Evolutionary conservation across 2,113 vertebrate genomes (phyloP), one percentile per base, ranked within the genome.

Genomic region (Eupsittula cactorum): DNA sequence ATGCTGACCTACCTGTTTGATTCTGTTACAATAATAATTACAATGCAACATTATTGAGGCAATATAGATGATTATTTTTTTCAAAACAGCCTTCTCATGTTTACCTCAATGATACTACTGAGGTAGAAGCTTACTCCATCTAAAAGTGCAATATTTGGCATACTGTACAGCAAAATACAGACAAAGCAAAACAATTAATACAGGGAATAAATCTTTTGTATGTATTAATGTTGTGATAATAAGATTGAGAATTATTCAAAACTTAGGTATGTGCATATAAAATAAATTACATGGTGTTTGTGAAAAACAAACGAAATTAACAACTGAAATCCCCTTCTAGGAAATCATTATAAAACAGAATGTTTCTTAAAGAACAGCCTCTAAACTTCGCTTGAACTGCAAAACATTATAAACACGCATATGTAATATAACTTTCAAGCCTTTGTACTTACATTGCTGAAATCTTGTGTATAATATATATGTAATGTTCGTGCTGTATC

Each of bases 391-490:
- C 50, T 84, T 70, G 19, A 65, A 69, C 8, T 23, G 37, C 10
- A 82, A 80, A 85, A 76, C 27, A 33, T 28, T 44, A 57, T 41
- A 92, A 93, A 49, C 24, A 41, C 3, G 8, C 46, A 53, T 3
- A 47, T 8, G 5, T 42, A 63, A 88, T 5, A 86, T 20, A 90
- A 19, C 7, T 52, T 74, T 15, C n/a, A 82, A 82, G 24, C 37
- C 27, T 79, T 79, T 81, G 37, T n/a, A 75, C 44, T 74, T 77
- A 63, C 17, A 41, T 42, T 70, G 73, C 13, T 86, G 49, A 37
- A 82, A 82, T 39, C 1, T 24, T 3, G 0, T 23, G 7, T 24
- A 59, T 25, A 23, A 28, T 3, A 0, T 20, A 7, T 18, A 59
- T 23, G 16, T n/a, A 63, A 39, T 4, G 24, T 9, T 70, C 42